phyloP scores from a whole-genome alignment of 2,797 vertebrate genomes.

The Scolopax rusticola region DNA sequence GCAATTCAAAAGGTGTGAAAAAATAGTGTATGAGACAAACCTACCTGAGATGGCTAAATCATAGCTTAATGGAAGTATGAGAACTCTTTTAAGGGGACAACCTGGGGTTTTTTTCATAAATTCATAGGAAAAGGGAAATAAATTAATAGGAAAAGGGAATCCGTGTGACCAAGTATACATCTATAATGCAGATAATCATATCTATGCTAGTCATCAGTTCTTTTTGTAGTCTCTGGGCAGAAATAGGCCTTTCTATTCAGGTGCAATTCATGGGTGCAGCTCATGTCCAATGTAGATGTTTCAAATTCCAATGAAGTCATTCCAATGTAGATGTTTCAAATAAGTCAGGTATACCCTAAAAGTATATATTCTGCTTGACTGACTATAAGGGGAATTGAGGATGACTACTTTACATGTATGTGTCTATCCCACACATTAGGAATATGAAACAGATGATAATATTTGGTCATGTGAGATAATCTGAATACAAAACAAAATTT shows the following conservation, averaged over 20 bases:
- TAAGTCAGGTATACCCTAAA: not conserved
- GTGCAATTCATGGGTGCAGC: not conserved
- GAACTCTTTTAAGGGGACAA: not conserved
- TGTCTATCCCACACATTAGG: not conserved
- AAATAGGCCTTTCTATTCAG: not conserved
- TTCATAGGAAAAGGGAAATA: not conserved
- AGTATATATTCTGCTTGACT: not conserved
- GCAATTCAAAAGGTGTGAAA: not conserved
- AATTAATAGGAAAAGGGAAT: not conserved
- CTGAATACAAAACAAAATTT: not conserved
- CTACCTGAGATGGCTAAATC: not conserved
- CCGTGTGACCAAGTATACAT: not conserved
- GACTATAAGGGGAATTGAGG: not conserved
- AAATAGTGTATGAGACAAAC: not conserved
- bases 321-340: not conserved
- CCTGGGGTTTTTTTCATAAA: accelerated
- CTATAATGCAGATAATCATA: not conserved
- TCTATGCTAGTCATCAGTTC: not conserved
- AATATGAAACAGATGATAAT: not conserved
- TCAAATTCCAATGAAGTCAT: not conserved
- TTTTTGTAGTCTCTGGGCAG: not conserved
- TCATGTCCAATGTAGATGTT: not conserved
- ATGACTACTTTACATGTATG: not conserved
- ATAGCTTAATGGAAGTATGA: not conserved
- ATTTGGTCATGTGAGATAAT: not conserved